phyloP scores from a whole-genome alignment of 2,797 vertebrate genomes.

The Lophotriccus pileatus region DNA sequence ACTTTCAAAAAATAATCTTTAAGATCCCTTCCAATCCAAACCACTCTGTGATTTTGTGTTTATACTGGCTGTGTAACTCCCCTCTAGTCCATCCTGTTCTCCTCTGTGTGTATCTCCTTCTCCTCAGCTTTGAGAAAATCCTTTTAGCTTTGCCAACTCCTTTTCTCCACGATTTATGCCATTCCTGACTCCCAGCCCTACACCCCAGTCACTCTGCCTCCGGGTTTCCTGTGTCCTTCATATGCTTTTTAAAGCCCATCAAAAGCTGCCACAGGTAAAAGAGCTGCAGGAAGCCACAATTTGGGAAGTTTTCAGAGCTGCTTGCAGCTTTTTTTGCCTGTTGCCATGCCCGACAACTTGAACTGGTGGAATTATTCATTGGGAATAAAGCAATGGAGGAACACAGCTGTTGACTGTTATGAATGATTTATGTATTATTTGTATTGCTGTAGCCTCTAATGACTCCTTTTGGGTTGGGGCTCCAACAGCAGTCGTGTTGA shows the following conservation, averaged over 20 bases:
- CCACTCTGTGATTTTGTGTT: too few relatives aligned
- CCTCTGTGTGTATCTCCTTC: neutral
- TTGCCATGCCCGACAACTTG: neutral
- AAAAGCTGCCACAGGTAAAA: neutral
- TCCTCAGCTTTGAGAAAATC: neutral
- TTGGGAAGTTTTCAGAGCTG: neutral
- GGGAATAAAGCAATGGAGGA: neutral
- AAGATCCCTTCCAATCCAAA: neutral
- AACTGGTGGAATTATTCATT: neutral
- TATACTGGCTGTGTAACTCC: neutral
- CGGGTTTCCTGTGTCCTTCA: neutral
- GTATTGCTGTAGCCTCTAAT: neutral
- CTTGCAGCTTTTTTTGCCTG: neutral
- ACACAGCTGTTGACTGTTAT: neutral
- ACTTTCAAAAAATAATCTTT: neutral
- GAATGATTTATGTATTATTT: neutral
- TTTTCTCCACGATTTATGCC: neutral
- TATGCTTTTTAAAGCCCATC: neutral
- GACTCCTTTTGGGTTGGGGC: neutral
- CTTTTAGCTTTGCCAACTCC: neutral
- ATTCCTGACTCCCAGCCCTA: neutral
- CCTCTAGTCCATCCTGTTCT: neutral
- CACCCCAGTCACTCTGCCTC: neutral
- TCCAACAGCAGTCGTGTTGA: neutral
- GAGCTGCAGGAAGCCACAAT: neutral